phyloP scores from a whole-genome alignment of 2,797 vertebrate species.

The Cryptoblepharus egeriae region DNA sequence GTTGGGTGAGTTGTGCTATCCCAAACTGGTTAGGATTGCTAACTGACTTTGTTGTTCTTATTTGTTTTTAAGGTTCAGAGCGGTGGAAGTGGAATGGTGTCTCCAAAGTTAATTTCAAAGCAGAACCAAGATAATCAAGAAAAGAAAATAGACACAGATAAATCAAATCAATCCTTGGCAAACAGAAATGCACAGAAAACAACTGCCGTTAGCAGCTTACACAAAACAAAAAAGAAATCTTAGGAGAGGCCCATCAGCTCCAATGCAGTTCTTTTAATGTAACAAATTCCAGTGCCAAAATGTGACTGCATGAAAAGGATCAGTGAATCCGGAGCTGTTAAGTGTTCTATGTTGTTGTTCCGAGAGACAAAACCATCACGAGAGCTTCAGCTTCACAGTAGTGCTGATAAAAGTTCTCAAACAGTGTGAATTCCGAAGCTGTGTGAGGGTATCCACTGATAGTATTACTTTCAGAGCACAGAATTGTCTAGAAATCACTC shows the following conservation, averaged over 20 bases:
- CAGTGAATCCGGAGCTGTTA: constrained; percentile 37
- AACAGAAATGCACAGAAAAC: constrained; percentile 62
- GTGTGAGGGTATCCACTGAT: constrained; percentile 38
- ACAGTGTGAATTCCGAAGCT: constrained; percentile 58
- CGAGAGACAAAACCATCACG: constrained; percentile 52
- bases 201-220: constrained; percentile 18
- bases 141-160: constrained; percentile 64
- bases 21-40: too few relatives aligned
- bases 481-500: constrained; percentile 47
- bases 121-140: constrained; percentile 60
- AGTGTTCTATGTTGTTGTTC: constrained; percentile 26
- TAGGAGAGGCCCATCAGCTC: constrained; percentile 19
- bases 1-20: too few relatives aligned
- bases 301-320: constrained; percentile 41
- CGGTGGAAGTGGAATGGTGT: constrained; percentile 64
- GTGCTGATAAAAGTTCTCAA: constrained; percentile 50
- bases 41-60: neutral
- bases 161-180: constrained; percentile 49
- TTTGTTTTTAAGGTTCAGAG: constrained; percentile 70
- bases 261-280: constrained; percentile 38
- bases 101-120: constrained; percentile 67
- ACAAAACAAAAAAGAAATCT: constrained; percentile 72
- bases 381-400: constrained; percentile 53
- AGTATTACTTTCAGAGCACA: constrained; percentile 40
- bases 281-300: constrained; percentile 51